Base-by-base conservation (phyloP, 2,113 vertebrate species). In the Clupea harengus region DNA sequence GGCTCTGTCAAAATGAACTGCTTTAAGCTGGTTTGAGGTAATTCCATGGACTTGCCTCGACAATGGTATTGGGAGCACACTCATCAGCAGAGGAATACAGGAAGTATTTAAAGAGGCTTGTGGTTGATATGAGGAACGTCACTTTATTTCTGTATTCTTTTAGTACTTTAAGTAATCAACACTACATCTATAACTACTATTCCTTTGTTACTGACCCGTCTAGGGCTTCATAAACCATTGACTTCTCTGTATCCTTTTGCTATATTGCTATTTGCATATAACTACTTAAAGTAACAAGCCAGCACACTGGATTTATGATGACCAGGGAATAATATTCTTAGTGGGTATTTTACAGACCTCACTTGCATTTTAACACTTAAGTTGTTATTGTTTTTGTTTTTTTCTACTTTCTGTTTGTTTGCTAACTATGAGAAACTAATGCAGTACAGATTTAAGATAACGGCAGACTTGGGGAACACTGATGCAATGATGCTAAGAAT, bases 231-330 rank as follows among this genome's bases (percentile, higher is more conserved):
- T n/a, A 67, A 44, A 78, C 11, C 72, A 39, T 78, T 78, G 72
- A 78, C 67, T 4, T 78, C 13, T 78, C 72, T 32, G 7, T 13
- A 78, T 32, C 72, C 72, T 18, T 39, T 32, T 28, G 25, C 72
- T 39, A 32, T 78, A 78, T 78, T 78, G 28, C 28, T 78, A 32
- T 78, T 28, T 44, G 28, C 25, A 15, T 5, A 78, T 78, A 32
- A 32, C 72, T 78, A 15, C 28, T 78, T 3, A 39, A 78, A 17
- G 72, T 78, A 78, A 44, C 15, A 32, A 32, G 39, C 72, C 72
- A 78, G 72, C 25, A 17, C 72, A 78, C 72, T 78, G 72, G 72
- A 78, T 78, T 32, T 32, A 78, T 78, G 11, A 72, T 72, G 28
- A 39, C 32, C 72, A 78, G 72, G 72, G 72, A 78, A 78, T 78